phyloP scores from a whole-genome alignment of 2,888 invertebrate species.

The Amphiduros pacificus region DNA sequence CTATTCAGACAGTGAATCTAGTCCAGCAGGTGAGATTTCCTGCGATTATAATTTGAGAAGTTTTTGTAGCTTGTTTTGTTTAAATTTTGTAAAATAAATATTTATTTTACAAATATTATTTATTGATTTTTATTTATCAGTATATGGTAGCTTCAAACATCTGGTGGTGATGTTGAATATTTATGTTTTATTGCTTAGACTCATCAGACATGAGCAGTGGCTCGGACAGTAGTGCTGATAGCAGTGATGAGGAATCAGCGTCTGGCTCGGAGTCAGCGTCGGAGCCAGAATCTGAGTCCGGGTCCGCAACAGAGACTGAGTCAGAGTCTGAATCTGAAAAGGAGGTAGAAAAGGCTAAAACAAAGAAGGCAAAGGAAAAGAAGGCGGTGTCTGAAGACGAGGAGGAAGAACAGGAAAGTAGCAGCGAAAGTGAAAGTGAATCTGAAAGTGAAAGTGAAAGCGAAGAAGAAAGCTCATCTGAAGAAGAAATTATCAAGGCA shows the following conservation, averaged over 20 bases:
- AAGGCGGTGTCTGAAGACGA: slow-evolving; percentile 19
- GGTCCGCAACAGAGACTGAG: slow-evolving; percentile 1
- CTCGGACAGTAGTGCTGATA: too few species aligned
- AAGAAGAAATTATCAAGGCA: slow-evolving; percentile 1
- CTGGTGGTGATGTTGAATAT: neutral
- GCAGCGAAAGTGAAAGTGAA: slow-evolving; percentile 24
- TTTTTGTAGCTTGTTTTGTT: neutral
- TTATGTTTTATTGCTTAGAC: neutral
- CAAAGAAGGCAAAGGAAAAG: slow-evolving; percentile 13
- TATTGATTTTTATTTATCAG: too few species aligned
- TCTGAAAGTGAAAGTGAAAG: slow-evolving; percentile 35
- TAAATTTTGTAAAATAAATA: neutral
- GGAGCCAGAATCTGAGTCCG: slow-evolving; percentile 25
- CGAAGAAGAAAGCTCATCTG: slow-evolving; percentile 22
- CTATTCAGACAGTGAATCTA: slow-evolving; percentile 66
- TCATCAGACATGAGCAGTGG: slow-evolving; percentile 3
- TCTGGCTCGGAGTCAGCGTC: slow-evolving; percentile 3
- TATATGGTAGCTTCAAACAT: too few species aligned
- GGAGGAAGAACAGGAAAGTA: slow-evolving; percentile 13
- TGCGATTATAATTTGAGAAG: neutral
- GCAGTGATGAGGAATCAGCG: slow-evolving; percentile 22
- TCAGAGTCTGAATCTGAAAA: slow-evolving; percentile 17
- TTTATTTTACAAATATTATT: too few species aligned
- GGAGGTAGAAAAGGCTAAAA: slow-evolving; percentile 30
- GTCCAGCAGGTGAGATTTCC: slow-evolving; percentile 11